Evolutionary conservation across 2,797 vertebrate genomes (phyloP), one percentile per base, ranked within the genome.

Genomic region (Anguilla obscura): DNA sequence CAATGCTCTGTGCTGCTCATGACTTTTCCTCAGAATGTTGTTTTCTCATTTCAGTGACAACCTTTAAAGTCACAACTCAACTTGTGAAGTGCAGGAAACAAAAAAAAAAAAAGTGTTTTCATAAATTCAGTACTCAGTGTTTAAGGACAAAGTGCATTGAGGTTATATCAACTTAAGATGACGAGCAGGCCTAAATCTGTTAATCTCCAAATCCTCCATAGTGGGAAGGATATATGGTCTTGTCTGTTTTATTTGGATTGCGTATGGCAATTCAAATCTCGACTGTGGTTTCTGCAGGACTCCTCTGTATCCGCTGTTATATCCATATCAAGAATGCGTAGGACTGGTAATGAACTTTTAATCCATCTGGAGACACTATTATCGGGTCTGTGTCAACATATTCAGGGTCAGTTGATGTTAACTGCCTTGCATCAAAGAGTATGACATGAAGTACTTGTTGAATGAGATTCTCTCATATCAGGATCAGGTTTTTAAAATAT

Each of bases 251-350:
- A 93, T 91, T 89, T 91, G 91, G 94, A 95, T 95, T 94, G 93
- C 91, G 91, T 90, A 88, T 74, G 92, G 95, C 93, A 94, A 96
- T 96, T 97, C 96, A 97, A 95, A 97, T 96, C 93, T 94, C 93
- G 93, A 93, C 95, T 92, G 89, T 91, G 88, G 93, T 91, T 95
- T 91, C 90, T 92, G 91, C 92, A 94, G 95, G 93, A 94, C 94
- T 94, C 87, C 30, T 86, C 89, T 92, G 94, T 94, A 95, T 94
- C 93, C 85, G 92, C 96, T 95, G 94, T 94, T 95, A 93, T 93
- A 90, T 95, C 93, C 93, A 92, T 93, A 95, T 94, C 93, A 93
- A 92, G 92, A 90, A 95, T 96, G 92, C 92, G 94, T 91, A 95
- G 95, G 95, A 96, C 92, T 94, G 93, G 95, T 97, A 96, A 95